Evolutionary conservation across 2,797 vertebrate species (phyloP).

Genomic region (Pitangus sulphuratus): DNA sequence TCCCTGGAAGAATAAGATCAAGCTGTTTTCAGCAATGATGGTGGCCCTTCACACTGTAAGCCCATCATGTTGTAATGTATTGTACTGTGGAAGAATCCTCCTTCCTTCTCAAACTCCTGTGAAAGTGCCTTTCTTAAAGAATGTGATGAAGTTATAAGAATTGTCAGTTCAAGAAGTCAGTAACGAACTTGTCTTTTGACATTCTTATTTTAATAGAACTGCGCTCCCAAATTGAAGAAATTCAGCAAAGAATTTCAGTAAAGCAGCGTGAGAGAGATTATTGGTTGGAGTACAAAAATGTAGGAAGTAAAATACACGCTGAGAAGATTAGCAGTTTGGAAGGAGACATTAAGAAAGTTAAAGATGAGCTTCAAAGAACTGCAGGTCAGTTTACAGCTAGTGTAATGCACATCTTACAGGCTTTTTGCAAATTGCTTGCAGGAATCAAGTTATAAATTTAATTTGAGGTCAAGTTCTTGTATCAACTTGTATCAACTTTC

Average conservation of each 20-base stretch:
- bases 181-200: not conserved
- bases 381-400: conserved; percentile 74
- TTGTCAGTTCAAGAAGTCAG: not conserved
- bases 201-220: conserved; percentile 69
- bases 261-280: conserved; percentile 74
- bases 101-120: not conserved
- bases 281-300: conserved; percentile 81
- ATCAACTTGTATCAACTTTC: not conserved
- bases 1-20: not conserved
- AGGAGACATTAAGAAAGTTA: conserved; percentile 65
- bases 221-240: conserved; percentile 53
- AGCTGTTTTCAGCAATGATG: not conserved
- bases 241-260: conserved; percentile 59
- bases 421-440: not conserved
- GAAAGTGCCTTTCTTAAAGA: not conserved
- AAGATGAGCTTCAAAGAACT: conserved; percentile 71
- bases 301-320: conserved; percentile 70
- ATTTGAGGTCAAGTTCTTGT: not conserved
- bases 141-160: not conserved
- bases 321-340: conserved; percentile 74
- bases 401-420: not conserved
- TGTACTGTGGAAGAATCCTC: not conserved
- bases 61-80: not conserved
- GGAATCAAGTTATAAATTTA: not conserved
- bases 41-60: not conserved